Base-by-base conservation (phyloP, 2,113 vertebrate genomes). In the Guaruba guarouba region DNA sequence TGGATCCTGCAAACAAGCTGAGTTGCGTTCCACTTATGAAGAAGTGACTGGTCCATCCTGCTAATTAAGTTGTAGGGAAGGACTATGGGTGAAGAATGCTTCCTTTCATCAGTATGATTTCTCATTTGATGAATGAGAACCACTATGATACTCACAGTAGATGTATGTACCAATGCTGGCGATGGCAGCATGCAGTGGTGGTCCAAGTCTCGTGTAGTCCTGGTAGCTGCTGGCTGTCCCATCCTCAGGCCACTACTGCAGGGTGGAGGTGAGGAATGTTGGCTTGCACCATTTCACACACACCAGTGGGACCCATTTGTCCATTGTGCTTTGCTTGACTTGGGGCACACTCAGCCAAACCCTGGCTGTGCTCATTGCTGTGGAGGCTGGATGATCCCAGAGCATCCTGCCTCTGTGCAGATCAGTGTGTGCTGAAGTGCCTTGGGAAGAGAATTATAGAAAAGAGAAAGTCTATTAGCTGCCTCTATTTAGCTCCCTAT, bases 111-210 rank as follows among this genome's bases (percentile, higher is more conserved):
- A 13, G 19, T 9, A 28, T 1, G 4, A 24, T 69, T 23, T 55
- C 62, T 75, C 25, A 41, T 51, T 37, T 2, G 0, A 25, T 49
- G 67, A 66, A 23, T 67, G 77, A 41, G 66, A 37, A 19, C 22
- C 19, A 2, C 37, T 20, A 0, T 11, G 37, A 10, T n/a, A 31
- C 44, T 69, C 0, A 0, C 13, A n/a, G 54, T 9, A 51, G 29
- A 15, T 59, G 17, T 20, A 17, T 1, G 6, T 67, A 8, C 23
- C 17, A 35, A 33, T 59, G 13, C 7, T 8, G 44, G 35, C 7
- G 33, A 24, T 37, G 27, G 63, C 41, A 75, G n/a, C 0, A 3
- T 0, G 5, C 22, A 28, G 71, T 0, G 1, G 43, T 27, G 46
- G 22, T 64, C 48, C 48, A 49, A 23, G 13, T 49, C 48, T 23